Conservation (phyloP, 2,888 invertebrate species). For the Mimumesa dahlbomi region DNA sequence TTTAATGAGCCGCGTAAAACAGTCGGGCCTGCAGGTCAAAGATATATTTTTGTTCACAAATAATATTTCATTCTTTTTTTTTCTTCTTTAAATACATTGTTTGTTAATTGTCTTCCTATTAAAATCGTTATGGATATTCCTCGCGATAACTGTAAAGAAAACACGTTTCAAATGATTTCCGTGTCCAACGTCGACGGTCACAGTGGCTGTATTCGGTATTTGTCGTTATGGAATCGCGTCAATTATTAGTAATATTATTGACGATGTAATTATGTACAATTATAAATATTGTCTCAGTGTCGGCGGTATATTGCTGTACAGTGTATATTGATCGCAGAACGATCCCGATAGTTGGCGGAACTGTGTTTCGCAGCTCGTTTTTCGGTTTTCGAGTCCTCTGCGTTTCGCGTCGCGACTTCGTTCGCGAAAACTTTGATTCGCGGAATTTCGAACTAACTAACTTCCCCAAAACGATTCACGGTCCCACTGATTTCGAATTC, state of each 20-base stretch:
- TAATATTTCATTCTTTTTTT: neutral
- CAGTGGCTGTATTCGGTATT: neutral
- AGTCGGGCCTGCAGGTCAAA: neutral
- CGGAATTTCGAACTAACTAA: no score
- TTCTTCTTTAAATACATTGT: no score
- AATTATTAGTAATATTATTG: constrained; percentile 42
- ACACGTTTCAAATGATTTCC: neutral
- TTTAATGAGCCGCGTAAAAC: neutral
- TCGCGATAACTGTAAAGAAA: neutral
- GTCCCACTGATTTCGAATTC: no score
- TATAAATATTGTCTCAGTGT: constrained; percentile 8
- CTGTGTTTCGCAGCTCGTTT: neutral
- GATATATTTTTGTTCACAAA: neutral
- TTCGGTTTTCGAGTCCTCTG: neutral
- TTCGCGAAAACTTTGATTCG: no score
- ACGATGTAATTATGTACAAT: constrained; percentile 32
- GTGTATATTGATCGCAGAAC: constrained; percentile 13
- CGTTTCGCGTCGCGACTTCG: no score
- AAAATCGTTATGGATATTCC: constrained; percentile 4
- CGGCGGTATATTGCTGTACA: constrained; percentile 23
- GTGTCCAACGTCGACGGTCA: neutral
- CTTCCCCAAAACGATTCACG: no score
- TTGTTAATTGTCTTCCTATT: no score
- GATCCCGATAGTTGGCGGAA: no score
- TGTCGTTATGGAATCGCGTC: constrained; percentile 33